phyloP scores from a whole-genome alignment of 2,797 vertebrate genomes.

The Pantherophis vulpinus region DNA sequence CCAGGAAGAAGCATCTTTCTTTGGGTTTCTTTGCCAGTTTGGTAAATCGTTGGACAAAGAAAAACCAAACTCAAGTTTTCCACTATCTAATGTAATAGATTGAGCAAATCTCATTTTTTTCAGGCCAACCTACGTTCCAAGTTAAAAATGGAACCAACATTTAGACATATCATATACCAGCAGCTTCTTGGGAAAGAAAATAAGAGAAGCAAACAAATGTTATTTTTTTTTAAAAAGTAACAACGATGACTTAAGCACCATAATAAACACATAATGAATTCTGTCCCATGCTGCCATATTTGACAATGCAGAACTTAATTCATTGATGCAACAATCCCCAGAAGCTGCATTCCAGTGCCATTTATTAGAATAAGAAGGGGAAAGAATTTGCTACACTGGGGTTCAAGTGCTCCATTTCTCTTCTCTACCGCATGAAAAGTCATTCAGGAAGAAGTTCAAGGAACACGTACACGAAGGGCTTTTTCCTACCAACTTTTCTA shows the following conservation, averaged over 20 bases:
- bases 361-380: conserved; percentile 23
- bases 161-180: background rate
- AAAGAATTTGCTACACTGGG: background rate
- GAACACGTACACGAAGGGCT: conserved; percentile 26
- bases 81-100: background rate
- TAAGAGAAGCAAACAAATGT: background rate
- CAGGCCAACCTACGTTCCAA: background rate
- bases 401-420: background rate
- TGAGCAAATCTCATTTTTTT: background rate
- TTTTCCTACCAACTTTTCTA: conserved; percentile 35
- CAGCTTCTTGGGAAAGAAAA: background rate
- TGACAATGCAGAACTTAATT: background rate
- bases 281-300: background rate
- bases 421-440: conserved; percentile 22
- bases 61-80: background rate
- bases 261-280: background rate
- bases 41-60: background rate
- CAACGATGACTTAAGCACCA: background rate
- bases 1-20: background rate
- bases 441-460: background rate
- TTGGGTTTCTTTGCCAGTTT: background rate
- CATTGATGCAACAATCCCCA: conserved; percentile 7
- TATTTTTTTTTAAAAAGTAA: background rate
- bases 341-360: background rate
- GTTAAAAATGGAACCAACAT: background rate